Conservation (phyloP, 2,113 vertebrate species). For the Callithrix jacchus region DNA sequence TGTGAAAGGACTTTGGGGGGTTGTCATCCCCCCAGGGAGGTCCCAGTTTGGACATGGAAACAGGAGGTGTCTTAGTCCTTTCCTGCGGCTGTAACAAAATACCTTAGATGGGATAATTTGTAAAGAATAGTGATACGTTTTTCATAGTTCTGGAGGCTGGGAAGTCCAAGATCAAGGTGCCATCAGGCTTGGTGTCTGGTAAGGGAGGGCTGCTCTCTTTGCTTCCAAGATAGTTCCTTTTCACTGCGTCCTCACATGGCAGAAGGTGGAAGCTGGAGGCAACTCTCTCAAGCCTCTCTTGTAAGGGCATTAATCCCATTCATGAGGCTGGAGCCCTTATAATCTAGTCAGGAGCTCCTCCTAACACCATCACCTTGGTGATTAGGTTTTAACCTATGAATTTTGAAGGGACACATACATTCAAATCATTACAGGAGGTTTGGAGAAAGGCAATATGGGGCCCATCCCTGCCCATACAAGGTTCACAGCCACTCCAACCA, state of each 20-base stretch:
- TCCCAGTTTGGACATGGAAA: neutral
- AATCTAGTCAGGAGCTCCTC: neutral
- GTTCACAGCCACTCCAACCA: neutral
- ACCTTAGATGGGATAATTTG: neutral
- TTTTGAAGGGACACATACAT: neutral
- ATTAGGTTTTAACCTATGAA: neutral
- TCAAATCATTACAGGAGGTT: neutral
- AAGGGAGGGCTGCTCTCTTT: neutral
- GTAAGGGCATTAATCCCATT: neutral
- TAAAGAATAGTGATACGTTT: neutral
- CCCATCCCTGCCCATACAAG: rapidly evolving
- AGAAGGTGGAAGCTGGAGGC: too few species aligned
- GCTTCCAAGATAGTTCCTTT: neutral
- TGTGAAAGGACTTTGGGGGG: neutral
- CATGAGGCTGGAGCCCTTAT: neutral
- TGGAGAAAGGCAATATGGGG: neutral
- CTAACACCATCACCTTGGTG: neutral
- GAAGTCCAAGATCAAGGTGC: neutral
- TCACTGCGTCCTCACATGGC: neutral
- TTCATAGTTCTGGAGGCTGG: neutral
- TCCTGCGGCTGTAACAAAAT: neutral
- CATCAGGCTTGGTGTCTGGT: neutral
- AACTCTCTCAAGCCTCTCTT: neutral
- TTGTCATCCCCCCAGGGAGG: neutral
- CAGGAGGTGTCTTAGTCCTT: neutral